A percentile compares a stretch with the other conserved stretches of the same genome.
These are phyloP conservation scores for Bolinopsis microptera DNA, from an alignment of 37 sponge, comb jelly and placozoan genomes.

Conservation along the genomic window DNA sequence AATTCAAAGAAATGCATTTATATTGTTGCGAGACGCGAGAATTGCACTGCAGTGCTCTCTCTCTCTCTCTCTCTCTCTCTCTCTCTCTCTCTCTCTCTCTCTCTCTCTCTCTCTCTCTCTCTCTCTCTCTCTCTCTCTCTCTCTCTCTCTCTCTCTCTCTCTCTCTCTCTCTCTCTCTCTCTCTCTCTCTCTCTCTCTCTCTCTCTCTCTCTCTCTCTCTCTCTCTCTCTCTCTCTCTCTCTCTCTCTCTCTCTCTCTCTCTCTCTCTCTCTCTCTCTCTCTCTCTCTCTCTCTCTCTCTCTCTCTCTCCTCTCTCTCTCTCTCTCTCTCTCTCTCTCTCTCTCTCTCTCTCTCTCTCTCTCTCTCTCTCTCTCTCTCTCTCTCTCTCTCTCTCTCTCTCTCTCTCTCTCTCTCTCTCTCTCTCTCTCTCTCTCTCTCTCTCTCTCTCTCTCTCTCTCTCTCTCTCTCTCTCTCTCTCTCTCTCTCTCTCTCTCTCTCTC, in stretches of 20 bases:
- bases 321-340: no score
- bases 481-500: no score
- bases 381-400: conserved; percentile 26
- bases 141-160: conserved; percentile 39
- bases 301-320: conserved; percentile 15
- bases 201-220: conserved; percentile 18
- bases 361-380: conserved; percentile 19
- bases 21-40: no score
- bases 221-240: conserved; percentile 26
- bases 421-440: no score
- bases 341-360: conserved; percentile 18
- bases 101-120: conserved; percentile 44
- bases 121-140: conserved; percentile 45
- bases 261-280: conserved; percentile 26
- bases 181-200: conserved; percentile 18
- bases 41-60: no score
- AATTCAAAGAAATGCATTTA: no score
- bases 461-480: no score
- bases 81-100: conserved; percentile 23
- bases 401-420: conserved; percentile 23
- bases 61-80: conserved; percentile 39
- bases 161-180: conserved; percentile 39
- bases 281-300: conserved; percentile 38
- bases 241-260: conserved; percentile 26
- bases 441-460: no score